Percentiles rank a stretch among this genome's conserved stretches.
These are phyloP conservation scores for Tenodera sinensis DNA, from an alignment of 2,888 invertebrate genomes.

Conservation along the genomic window DNA sequence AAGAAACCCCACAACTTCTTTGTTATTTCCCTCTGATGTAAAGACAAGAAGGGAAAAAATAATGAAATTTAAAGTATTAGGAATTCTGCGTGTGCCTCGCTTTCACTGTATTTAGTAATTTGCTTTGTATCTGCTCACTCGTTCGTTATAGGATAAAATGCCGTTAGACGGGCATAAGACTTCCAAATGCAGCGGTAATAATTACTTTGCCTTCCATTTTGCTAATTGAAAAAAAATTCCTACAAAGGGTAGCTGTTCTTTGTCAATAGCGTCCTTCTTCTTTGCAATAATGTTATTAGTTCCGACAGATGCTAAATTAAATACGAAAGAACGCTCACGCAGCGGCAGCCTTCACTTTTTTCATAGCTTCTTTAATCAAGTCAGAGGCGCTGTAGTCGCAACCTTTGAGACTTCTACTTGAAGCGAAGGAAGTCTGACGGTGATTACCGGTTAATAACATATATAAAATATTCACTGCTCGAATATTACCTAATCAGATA, in stretches of 20 bases:
- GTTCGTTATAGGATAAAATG: background rate
- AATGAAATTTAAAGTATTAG: background rate
- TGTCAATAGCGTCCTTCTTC: background rate
- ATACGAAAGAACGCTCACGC: background rate
- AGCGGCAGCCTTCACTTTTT: background rate
- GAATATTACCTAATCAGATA: background rate
- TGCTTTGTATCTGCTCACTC: background rate
- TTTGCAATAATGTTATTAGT: background rate
- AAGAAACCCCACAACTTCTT: no score
- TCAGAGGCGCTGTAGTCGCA: background rate
- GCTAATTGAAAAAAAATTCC: background rate
- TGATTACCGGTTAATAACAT: background rate
- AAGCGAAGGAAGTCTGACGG: background rate
- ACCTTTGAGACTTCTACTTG: background rate
- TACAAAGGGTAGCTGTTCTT: background rate
- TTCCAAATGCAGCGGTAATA: background rate
- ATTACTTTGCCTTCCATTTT: background rate
- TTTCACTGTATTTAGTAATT: background rate
- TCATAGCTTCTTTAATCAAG: background rate
- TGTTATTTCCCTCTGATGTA: no score
- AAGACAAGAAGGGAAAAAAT: background rate
- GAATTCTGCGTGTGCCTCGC: background rate
- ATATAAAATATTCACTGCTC: background rate
- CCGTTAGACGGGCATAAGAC: background rate
- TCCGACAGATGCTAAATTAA: background rate